phyloP scores from a whole-genome alignment of 2,113 vertebrate species.

The Entelurus aequoreus region DNA sequence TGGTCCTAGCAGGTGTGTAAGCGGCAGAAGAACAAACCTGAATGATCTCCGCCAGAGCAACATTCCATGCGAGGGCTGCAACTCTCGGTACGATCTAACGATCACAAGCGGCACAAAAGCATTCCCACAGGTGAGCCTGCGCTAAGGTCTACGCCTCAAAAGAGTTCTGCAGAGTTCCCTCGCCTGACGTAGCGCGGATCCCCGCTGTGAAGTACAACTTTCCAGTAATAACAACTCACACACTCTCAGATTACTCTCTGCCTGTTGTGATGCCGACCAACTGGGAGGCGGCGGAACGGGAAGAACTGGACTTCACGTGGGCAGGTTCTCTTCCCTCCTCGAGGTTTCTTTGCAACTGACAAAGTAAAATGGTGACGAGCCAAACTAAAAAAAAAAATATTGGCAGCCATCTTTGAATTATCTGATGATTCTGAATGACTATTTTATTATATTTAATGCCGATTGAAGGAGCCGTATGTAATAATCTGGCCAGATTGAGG shows the following conservation, averaged over 20 bases:
- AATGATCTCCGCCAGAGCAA: constrained; percentile 36
- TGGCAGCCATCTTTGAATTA: too few relatives aligned
- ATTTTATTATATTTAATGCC: too few relatives aligned
- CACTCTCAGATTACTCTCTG: constrained; percentile 7
- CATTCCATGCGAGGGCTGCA: constrained; percentile 46
- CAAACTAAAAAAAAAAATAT: too few relatives aligned
- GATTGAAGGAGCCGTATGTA: too few relatives aligned
- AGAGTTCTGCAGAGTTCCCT: not conserved
- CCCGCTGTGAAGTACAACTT: constrained; percentile 39
- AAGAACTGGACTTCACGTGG: not conserved
- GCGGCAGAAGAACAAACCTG: constrained; percentile 23
- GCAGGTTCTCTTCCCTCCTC: not conserved
- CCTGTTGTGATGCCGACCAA: constrained; percentile 3
- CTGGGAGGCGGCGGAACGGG: not conserved
- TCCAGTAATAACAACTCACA: constrained; percentile 36
- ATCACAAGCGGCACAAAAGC: not conserved
- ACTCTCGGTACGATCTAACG: constrained; percentile 21
- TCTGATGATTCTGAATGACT: too few relatives aligned
- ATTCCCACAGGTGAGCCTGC: not conserved
- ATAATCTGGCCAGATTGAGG: too few relatives aligned
- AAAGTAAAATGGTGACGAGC: not conserved
- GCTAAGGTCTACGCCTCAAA: constrained; percentile 11
- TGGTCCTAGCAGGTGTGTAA: constrained; percentile 1
- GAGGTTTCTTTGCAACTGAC: constrained; percentile 7
- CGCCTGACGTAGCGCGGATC: constrained; percentile 33